Evolutionary conservation across 2,888 invertebrate genomes (phyloP).

Genomic region (Neocrepidodera transversa): DNA sequence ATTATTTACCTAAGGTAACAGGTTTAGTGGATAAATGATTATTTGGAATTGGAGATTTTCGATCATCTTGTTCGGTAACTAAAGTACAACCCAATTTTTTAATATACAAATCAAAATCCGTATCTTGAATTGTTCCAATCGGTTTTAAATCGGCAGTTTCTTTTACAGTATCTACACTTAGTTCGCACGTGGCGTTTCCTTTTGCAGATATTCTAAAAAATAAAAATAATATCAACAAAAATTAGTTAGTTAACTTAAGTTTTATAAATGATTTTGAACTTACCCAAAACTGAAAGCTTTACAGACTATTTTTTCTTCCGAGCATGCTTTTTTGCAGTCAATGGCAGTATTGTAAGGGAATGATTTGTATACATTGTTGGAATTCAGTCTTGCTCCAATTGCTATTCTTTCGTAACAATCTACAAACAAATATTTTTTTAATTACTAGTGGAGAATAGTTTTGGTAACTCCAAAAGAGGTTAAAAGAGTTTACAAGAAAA

Average conservation of each 20-base stretch:
- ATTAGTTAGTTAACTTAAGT: background rate
- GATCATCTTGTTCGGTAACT: slow-evolving; percentile 47
- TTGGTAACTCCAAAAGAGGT: too few relatives aligned
- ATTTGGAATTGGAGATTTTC: slow-evolving; percentile 19
- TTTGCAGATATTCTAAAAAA: slow-evolving; percentile 65
- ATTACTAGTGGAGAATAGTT: too few relatives aligned
- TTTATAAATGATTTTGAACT: too few relatives aligned
- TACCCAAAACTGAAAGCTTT: slow-evolving; percentile 65
- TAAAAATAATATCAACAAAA: background rate
- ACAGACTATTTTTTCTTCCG: slow-evolving; percentile 59
- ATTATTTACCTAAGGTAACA: slow-evolving; percentile 25
- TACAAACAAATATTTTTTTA: too few relatives aligned
- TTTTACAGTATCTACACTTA: slow-evolving; percentile 62
- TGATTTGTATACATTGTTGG: slow-evolving; percentile 57
- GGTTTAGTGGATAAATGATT: slow-evolving; percentile 19
- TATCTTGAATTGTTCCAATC: slow-evolving; percentile 63
- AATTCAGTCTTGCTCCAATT: slow-evolving; percentile 61
- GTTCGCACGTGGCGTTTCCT: slow-evolving; percentile 69
- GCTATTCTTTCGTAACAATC: slow-evolving; percentile 65
- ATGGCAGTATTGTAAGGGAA: slow-evolving; percentile 56
- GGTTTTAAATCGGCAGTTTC: slow-evolving; percentile 62
- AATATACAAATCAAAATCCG: slow-evolving; percentile 70
- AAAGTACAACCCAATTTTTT: slow-evolving; percentile 64
- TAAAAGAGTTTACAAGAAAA: too few relatives aligned
- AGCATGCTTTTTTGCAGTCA: slow-evolving; percentile 63